phyloP scores from a whole-genome alignment of 1,140 invertebrate species.

The Magallana gigas region DNA sequence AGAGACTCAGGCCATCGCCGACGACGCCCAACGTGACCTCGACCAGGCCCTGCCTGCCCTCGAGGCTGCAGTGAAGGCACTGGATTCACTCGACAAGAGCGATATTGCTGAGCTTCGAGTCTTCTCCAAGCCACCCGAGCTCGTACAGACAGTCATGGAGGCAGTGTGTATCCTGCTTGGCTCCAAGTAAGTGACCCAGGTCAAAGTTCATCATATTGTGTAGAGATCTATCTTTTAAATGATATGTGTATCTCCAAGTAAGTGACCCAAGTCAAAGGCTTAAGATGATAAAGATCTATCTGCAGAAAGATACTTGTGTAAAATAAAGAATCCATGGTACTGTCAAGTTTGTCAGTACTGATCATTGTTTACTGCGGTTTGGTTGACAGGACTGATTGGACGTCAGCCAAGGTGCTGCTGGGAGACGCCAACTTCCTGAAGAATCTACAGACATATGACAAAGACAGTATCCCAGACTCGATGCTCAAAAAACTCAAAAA shows the following conservation, averaged over 20 bases:
- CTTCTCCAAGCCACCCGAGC: constrained; percentile 85
- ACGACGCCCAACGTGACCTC: constrained; percentile 84
- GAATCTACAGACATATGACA: constrained; percentile 83
- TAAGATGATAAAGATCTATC: no score
- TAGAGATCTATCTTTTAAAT: no score
- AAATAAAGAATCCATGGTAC: no score
- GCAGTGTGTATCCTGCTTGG: constrained; percentile 91
- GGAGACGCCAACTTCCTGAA: constrained; percentile 79
- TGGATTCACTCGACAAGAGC: constrained; percentile 91
- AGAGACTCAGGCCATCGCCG: constrained; percentile 79
- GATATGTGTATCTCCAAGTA: constrained; percentile 83
- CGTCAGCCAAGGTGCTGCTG: constrained; percentile 76
- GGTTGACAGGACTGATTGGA: constrained; percentile 77
- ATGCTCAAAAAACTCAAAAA: constrained; percentile 88
- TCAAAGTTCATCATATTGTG: no score
- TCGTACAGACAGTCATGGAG: constrained; percentile 85
- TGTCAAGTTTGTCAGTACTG: not conserved
- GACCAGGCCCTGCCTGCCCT: constrained; percentile 91
- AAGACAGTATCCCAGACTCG: constrained; percentile 88
- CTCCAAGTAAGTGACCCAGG: constrained; percentile 84
- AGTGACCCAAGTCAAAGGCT: constrained; percentile 64
- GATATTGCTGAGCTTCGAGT: constrained; percentile 94
- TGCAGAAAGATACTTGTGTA: no score
- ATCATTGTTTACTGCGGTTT: constrained; percentile 20
- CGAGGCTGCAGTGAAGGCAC: constrained; percentile 88